phyloP scores from a whole-genome alignment of 2,888 invertebrate genomes.

The Camptogramma bilineatum region DNA sequence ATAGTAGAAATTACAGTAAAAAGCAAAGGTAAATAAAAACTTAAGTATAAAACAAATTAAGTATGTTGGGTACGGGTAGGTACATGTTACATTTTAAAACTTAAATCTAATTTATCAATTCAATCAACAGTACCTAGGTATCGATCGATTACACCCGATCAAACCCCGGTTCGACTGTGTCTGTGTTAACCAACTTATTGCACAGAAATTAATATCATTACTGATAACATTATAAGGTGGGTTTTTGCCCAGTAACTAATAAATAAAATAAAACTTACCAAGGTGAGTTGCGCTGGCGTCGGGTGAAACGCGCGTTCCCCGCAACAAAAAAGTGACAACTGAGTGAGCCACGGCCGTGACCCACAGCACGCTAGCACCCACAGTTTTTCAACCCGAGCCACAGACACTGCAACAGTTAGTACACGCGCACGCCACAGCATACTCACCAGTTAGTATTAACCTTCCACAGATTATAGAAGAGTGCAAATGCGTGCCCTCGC shows the following conservation, averaged over 20 bases:
- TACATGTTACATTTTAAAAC: background rate
- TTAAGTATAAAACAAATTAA: background rate
- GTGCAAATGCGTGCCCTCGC: slow-evolving; percentile 62
- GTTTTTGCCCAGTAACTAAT: slow-evolving; percentile 14
- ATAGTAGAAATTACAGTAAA: background rate
- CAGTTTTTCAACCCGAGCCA: slow-evolving; percentile 70
- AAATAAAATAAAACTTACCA: slow-evolving; percentile 51
- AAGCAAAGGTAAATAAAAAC: background rate
- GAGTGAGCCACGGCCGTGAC: slow-evolving; percentile 63
- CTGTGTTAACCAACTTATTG: background rate
- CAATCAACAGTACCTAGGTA: background rate
- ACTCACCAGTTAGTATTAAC: slow-evolving; percentile 14
- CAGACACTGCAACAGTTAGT: slow-evolving; percentile 25
- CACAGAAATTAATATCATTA: background rate
- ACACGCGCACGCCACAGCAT: slow-evolving; percentile 11
- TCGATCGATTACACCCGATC: background rate
- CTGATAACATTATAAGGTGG: background rate
- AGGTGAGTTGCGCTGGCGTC: slow-evolving; percentile 61
- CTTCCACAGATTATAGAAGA: slow-evolving; percentile 18
- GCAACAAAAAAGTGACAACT: slow-evolving; percentile 70
- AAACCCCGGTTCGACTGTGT: no score
- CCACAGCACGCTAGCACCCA: slow-evolving; percentile 49
- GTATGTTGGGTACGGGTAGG: no score
- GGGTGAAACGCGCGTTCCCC: slow-evolving; percentile 59
- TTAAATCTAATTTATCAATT: background rate